Evolutionary conservation across 2,797 vertebrate species (phyloP).

Genomic region (Alectoris magna): DNA sequence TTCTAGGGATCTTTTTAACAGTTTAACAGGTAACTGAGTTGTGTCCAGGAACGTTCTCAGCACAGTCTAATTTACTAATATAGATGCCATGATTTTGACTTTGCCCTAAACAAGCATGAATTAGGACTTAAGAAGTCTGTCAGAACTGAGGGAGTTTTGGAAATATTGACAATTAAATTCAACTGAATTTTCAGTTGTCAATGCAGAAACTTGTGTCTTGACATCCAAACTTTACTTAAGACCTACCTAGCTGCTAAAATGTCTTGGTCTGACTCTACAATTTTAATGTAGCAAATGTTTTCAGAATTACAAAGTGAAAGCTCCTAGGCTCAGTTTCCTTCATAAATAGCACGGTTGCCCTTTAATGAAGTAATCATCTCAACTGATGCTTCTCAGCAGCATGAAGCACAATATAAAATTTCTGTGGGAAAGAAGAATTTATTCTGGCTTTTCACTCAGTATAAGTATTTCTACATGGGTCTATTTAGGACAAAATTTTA

Average conservation of each 20-base stretch:
- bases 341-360: neutral
- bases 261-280: neutral
- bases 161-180: neutral
- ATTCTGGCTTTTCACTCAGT: neutral
- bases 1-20: neutral
- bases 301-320: neutral
- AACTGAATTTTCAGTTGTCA: neutral
- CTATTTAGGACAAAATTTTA: neutral
- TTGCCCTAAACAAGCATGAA: neutral
- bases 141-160: neutral
- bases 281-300: neutral
- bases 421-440: constrained; percentile 15
- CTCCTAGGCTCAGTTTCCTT: neutral
- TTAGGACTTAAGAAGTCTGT: neutral
- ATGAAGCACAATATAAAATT: constrained; percentile 28
- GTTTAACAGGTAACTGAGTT: constrained; percentile 2
- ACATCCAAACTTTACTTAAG: neutral
- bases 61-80: neutral
- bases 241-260: neutral
- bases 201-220: neutral
- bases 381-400: constrained; percentile 28
- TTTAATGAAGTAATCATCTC: neutral
- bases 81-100: neutral
- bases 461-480: neutral
- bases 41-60: neutral